Base-by-base conservation (phyloP, 2,797 vertebrate species). In the Hypotaenidia okinawae region DNA sequence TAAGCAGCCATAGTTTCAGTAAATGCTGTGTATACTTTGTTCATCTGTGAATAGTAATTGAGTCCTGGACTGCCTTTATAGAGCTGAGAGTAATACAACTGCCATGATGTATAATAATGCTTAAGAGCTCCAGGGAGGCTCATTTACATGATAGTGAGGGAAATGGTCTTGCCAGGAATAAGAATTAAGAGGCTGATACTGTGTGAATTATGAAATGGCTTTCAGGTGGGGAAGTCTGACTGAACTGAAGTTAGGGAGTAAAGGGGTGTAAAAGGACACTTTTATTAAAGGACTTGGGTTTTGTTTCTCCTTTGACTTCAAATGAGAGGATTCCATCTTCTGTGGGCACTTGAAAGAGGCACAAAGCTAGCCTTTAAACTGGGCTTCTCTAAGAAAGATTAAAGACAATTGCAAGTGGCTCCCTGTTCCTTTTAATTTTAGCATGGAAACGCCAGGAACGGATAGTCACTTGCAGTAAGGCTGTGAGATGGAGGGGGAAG, bases 71-170 rank as follows among this genome's bases (percentile, higher is more conserved):
- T 75, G 85, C 28, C 5, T 91, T 95, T 93, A 16, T 18, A 45
- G 57, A 28, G 76, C 54, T 69, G 81, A 86, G n/a, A 76, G 89
- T 51, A 30, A 12, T 66, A 51, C 61, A 75, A 19, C 11, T 63
- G 30, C 83, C 41, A 11, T 51, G 91, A 90, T 90, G 93, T 75
- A 62, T 39, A 84, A 89, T 84, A 66, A 58, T 25, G 52, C 54
- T 27, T 55, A 58, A 84, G 83, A 93, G 91, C 91, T 93, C 87
- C 43, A 4, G 74, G 84, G 94, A 87, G 87, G 72, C 91, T 94
- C 94, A 76, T 88, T 93, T 79, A 28, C 62, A 81, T 84, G 55
- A 61, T 43, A 86, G 87, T 23, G 51, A 74, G 84, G 74, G 83
- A 51, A 87, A 57, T 11, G 47, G 69, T 43, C 61, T 93, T 87